Base-by-base conservation (phyloP, 2,888 invertebrate genomes). In the Cryptophagus acutangulus region DNA sequence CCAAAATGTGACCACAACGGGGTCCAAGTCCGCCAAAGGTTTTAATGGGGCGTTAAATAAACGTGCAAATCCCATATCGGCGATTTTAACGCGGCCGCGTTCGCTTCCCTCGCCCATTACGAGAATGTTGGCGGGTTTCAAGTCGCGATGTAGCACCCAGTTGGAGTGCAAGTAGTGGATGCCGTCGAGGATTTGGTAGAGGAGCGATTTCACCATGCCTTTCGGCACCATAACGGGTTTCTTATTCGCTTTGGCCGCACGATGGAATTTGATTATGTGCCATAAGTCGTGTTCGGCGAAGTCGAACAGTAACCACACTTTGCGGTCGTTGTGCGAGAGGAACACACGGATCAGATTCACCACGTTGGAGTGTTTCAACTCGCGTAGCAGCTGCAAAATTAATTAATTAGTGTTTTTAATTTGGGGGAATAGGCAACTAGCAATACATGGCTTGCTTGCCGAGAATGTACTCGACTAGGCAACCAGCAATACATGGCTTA, bases 1-100 rank as follows among this genome's bases (percentile, higher is more conserved):
- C 96, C 99, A 99, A 73, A 99, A 99, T 51, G 99, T 99, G 2
- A 99, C 99, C 29, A 99, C 99, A 2, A 99, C 99, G 3, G 99
- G 99, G 75, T 99, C 99, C 52, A 99, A 75, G 72, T 99, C 97
- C 6, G 97, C 97, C 25, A 99, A 72, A 0, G 97, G 96, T 70
- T 97, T 97, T 38, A 99, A 71, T 0, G 99, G 99, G 2, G 95
- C 93, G 74, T 97, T 96, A 66, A 99, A 99, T 35, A 99, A 74
- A 47, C 99, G 76, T 1, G 99, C 97, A 74, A 99, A 99, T 1
- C 99, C 99, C 95, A 99, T 96, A 67, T 99, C 99, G 16, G 97
- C 97, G 62, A 96, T 96, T 75, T 96, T 96, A 0, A 96, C 95
- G 51, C 96, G 74, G 1, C 99, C 99, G 54, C 97, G 74, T 70